Conservation (phyloP, 2,888 invertebrate genomes). For the Pristionchus exspectatus region DNA sequence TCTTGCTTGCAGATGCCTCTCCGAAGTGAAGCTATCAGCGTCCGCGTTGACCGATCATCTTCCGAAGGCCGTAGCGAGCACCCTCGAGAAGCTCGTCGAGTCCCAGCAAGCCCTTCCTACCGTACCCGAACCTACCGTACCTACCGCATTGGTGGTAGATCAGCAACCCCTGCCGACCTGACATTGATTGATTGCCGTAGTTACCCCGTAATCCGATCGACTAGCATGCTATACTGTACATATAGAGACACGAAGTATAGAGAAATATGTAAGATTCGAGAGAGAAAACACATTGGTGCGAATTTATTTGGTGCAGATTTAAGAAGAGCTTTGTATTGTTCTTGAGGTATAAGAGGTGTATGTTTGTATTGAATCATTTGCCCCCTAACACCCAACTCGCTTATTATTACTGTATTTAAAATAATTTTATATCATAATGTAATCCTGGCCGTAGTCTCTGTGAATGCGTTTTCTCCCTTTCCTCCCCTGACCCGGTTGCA, state of each 20-base stretch:
- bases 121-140: neutral
- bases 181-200: neutral
- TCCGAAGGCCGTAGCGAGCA: conserved; percentile 85
- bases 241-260: conserved; percentile 4
- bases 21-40: conserved; percentile 88
- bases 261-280: neutral
- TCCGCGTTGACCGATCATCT: conserved; percentile 91
- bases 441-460: neutral
- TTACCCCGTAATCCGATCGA: neutral
- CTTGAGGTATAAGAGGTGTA: neutral
- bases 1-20: conserved; percentile 62
- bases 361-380: neutral
- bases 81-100: neutral
- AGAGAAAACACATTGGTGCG: conserved; percentile 8
- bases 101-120: neutral
- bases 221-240: conserved; percentile 20
- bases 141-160: neutral
- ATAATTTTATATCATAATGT: neutral
- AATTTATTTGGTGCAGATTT: neutral
- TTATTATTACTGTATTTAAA: neutral
- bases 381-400: neutral
- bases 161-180: conserved; percentile 25
- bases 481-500: conserved; percentile 12
- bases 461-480: neutral
- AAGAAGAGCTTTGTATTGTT: conserved; percentile 9